Evolutionary conservation across 2,888 invertebrate genomes (phyloP).

Genomic region (Congeria kusceri): DNA sequence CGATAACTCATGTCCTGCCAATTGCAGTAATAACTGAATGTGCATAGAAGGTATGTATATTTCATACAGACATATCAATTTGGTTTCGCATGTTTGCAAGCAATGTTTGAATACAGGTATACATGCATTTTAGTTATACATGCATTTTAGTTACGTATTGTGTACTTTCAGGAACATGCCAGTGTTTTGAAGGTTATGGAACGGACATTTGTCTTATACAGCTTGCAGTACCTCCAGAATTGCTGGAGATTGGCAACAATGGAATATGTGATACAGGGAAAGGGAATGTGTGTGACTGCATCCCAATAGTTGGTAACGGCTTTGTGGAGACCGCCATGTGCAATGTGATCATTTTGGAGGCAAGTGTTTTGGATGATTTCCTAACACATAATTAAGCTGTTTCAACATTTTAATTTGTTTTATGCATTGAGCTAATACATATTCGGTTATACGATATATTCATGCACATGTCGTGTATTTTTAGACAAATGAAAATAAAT

Average conservation of each 20-base stretch:
- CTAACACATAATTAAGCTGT: not conserved
- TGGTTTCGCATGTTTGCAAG: no score
- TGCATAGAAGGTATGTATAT: constrained; percentile 13
- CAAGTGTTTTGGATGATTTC: not conserved
- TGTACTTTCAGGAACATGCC: constrained; percentile 24
- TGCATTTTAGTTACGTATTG: no score
- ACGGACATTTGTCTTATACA: constrained; percentile 30
- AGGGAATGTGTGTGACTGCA: constrained; percentile 21
- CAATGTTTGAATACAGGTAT: no score
- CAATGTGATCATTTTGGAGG: constrained; percentile 17
- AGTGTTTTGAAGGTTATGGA: constrained; percentile 19
- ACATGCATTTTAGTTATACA: no score
- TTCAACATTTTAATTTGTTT: no score
- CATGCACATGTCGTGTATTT: no score
- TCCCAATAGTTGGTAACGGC: constrained; percentile 31
- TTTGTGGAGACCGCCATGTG: constrained; percentile 29
- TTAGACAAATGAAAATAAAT: not conserved
- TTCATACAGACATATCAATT: not conserved
- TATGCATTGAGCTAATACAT: no score
- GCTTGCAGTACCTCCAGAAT: constrained; percentile 2
- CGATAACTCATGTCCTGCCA: constrained; percentile 22
- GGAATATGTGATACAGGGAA: constrained; percentile 29
- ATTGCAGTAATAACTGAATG: constrained; percentile 32
- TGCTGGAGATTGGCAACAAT: constrained; percentile 20
- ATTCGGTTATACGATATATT: no score